Evolutionary conservation across 2,113 vertebrate species (phyloP), one percentile per base, ranked within the genome.

Genomic region (Gasterosteus nipponicus): DNA sequence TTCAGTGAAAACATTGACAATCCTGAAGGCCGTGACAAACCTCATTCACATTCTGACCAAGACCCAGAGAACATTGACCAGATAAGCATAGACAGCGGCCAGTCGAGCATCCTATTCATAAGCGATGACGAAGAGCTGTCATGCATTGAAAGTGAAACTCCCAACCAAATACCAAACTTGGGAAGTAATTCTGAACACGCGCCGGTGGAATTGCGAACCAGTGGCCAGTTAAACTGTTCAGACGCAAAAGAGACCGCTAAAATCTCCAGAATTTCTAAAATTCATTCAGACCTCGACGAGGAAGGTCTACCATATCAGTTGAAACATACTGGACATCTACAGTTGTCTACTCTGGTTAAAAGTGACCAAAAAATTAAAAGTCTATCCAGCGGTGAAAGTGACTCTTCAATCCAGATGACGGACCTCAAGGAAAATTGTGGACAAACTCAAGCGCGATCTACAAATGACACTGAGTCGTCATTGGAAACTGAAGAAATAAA

Each of bases 401-500:
- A 80, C 19, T 4, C 35, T 26, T 15, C 6, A 2, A 74, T 46
- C 33, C n/a, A 22, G 5, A 38, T 61, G 1, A 77, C 35, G 2
- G 65, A 73, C 31, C 9, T 46, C 0, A 11, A 39, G 4, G 62
- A 16, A 5, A 8, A 0, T 0, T 46, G 39, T 74, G 67, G 10
- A 64, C 61, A 49, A 59, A 9, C 11, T 33, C 9, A 51, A 4
- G 7, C 69, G 8, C 62, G 51, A 41, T 47, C 44, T 3, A 19
- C 39, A 59, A 31, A 49, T 31, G 5, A 26, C 31, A 47, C 15
- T 16, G 29, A 26, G 3, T 64, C 47, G 7, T n/a, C 64, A 51
- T 9, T 67, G 51, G 14, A 73, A 82, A 69, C n/a, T 11, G 29
- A 64, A 51, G 39, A 64, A 41, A 35, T 47, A 67, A 47, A 54